A percentile compares a stretch with the other conserved stretches of the same genome.
phyloP scores from a whole-genome alignment of 2,797 vertebrate genomes.

The Channa striata region DNA sequence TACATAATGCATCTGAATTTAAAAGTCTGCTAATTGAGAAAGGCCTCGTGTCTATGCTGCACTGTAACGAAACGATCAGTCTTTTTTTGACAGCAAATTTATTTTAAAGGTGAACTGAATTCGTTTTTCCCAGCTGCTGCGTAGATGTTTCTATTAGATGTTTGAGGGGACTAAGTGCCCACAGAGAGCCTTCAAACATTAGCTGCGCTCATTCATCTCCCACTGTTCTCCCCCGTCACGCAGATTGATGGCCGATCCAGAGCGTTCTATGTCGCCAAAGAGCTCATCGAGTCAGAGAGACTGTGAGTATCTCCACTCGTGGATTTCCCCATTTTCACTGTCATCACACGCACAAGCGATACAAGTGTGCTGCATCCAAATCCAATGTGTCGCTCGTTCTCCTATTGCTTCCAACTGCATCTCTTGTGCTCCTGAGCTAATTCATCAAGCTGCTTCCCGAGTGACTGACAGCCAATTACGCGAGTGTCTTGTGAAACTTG shows the following conservation, averaged over 20 bases:
- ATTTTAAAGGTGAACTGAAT: constrained; percentile 38
- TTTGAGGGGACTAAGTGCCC: constrained; percentile 54
- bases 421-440: constrained; percentile 17
- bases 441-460: constrained; percentile 45
- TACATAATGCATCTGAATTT: constrained; percentile 83
- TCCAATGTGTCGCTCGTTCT: background rate
- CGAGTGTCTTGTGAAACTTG: constrained; percentile 51
- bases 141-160: constrained; percentile 56
- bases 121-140: constrained; percentile 28
- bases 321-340: constrained; percentile 11
- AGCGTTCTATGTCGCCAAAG: constrained; percentile 91
- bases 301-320: constrained; percentile 84
- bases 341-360: no score
- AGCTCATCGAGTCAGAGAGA: constrained; percentile 93
- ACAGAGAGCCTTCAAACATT: constrained; percentile 69
- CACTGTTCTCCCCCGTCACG: constrained; percentile 58
- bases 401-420: background rate
- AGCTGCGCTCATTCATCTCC: constrained; percentile 72
- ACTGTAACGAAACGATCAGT: constrained; percentile 84
- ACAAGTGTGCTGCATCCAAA: constrained; percentile 10
- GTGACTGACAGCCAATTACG: constrained; percentile 68
- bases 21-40: constrained; percentile 73
- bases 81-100: constrained; percentile 83
- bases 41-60: constrained; percentile 64
- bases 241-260: constrained; percentile 94